These are phyloP conservation scores for Aptenodytes forsteri DNA, from an alignment of 2,113 vertebrate species.

Conservation along the genomic window DNA sequence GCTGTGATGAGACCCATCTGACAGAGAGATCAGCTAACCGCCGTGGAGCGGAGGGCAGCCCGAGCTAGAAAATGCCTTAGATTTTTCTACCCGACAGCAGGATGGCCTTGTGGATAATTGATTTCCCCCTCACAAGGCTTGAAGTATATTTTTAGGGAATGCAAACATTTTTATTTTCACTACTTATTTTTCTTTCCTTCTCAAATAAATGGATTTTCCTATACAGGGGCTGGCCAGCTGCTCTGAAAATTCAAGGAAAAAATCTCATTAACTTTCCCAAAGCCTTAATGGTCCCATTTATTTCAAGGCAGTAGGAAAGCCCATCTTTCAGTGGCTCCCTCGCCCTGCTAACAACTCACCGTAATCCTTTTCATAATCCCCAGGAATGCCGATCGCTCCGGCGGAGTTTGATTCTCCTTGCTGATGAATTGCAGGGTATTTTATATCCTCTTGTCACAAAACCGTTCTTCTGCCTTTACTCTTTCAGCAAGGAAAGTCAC, in stretches of 20 bases:
- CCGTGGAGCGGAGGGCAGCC: background rate
- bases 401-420: slow-evolving; percentile 63
- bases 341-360: slow-evolving; percentile 66
- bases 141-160: slow-evolving; percentile 53
- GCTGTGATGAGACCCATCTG: slow-evolving; percentile 42
- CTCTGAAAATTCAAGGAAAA: slow-evolving; percentile 47
- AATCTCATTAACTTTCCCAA: slow-evolving; percentile 71
- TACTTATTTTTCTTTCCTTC: background rate
- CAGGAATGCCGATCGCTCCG: slow-evolving; percentile 62
- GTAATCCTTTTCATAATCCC: slow-evolving; percentile 76
- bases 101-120: slow-evolving; percentile 37
- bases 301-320: slow-evolving; percentile 73
- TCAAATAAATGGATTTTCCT: slow-evolving; percentile 9
- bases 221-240: slow-evolving; percentile 35
- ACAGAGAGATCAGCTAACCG: slow-evolving; percentile 37
- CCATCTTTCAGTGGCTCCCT: slow-evolving; percentile 74
- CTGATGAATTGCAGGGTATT: slow-evolving; percentile 74
- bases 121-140: background rate
- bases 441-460: slow-evolving; percentile 73
- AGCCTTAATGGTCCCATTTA: slow-evolving; percentile 74
- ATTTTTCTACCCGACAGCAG: slow-evolving; percentile 26
- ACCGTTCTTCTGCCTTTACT: slow-evolving; percentile 66
- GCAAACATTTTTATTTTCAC: slow-evolving; percentile 62
- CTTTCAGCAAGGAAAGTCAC: slow-evolving; percentile 66
- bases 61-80: slow-evolving; percentile 7